Conservation (phyloP, 2,797 vertebrate genomes). For the Clarias laeviceps region DNA sequence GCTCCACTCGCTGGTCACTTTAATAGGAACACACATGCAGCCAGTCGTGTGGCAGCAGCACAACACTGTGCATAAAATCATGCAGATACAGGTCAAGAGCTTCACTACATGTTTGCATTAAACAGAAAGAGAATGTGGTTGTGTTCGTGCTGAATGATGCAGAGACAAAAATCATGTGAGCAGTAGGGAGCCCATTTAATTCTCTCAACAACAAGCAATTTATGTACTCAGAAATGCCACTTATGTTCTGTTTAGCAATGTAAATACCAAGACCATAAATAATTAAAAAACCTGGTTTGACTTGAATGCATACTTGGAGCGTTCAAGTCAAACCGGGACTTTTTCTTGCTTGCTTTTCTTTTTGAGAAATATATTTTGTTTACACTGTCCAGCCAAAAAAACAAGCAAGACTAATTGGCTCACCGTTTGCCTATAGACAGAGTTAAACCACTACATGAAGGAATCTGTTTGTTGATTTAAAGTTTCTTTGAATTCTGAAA, state of each 20-base stretch:
- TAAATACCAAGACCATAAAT: background rate
- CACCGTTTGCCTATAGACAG: too few relatives aligned
- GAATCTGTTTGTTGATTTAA: too few relatives aligned
- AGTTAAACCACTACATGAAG: too few relatives aligned
- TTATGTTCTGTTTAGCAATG: background rate
- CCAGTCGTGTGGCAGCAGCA: background rate
- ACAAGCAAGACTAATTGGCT: too few relatives aligned
- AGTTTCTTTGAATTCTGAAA: too few relatives aligned
- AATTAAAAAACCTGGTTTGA: too few relatives aligned
- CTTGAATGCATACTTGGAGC: too few relatives aligned
- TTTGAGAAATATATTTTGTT: too few relatives aligned
- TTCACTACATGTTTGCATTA: background rate
- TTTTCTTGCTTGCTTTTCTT: too few relatives aligned
- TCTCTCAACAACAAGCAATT: background rate
- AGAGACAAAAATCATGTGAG: background rate
- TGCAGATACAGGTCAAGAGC: background rate
- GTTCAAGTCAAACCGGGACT: too few relatives aligned
- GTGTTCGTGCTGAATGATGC: background rate
- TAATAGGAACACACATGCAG: background rate
- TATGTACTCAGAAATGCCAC: background rate
- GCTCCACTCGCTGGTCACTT: background rate
- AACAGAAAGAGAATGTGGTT: background rate
- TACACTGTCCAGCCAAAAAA: too few relatives aligned
- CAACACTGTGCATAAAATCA: background rate
- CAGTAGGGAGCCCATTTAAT: too few relatives aligned